These are phyloP conservation scores for Oxyura jamaicensis DNA, from an alignment of 2,113 vertebrate species.

Conservation along the genomic window DNA sequence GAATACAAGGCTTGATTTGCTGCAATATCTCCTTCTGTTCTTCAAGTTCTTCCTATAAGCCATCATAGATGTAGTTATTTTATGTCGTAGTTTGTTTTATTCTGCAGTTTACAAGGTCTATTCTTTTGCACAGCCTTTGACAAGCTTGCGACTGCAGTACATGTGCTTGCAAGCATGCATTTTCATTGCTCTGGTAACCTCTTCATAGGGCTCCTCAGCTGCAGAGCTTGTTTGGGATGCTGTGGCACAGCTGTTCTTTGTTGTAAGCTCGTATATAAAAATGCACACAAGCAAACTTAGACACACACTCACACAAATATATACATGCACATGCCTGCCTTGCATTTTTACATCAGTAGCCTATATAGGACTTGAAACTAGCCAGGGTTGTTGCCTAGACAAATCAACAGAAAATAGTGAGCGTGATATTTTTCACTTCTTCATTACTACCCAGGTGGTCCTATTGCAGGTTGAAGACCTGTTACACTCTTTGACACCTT, in stretches of 20 bases:
- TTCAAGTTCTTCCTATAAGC: neutral
- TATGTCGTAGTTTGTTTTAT: neutral
- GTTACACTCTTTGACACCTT: neutral
- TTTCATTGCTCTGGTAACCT: neutral
- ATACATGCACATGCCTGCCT: accelerated
- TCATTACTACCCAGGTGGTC: neutral
- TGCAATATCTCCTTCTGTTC: neutral
- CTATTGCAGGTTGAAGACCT: neutral
- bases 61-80: neutral
- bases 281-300: neutral
- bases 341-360: neutral
- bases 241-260: neutral
- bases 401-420: neutral
- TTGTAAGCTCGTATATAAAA: neutral
- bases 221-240: accelerated
- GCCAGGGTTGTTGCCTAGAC: neutral
- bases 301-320: neutral
- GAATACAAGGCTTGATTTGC: neutral
- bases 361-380: neutral
- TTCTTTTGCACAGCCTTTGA: neutral
- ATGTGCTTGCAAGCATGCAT: neutral
- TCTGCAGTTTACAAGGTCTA: neutral
- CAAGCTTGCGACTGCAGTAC: neutral
- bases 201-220: neutral
- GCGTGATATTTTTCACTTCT: neutral